Conservation (phyloP, 2,113 vertebrate genomes). For the Polyodon spathula region DNA sequence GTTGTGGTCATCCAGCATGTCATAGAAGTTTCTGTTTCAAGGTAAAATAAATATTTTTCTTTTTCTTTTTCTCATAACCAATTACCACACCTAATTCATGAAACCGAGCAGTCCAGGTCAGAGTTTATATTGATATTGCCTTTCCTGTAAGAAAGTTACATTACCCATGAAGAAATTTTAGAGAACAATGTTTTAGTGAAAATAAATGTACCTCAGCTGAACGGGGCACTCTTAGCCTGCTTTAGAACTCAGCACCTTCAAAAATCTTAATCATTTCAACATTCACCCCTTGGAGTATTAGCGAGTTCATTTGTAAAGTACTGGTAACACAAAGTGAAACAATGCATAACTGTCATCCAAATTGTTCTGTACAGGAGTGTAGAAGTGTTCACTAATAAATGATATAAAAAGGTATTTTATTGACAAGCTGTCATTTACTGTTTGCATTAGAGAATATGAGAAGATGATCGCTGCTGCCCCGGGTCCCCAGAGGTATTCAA, state of each 20-base stretch:
- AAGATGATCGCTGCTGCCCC: constrained; percentile 63
- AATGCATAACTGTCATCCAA: constrained; percentile 57
- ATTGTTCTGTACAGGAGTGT: constrained; percentile 58
- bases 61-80: no score
- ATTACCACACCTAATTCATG: no score
- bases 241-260: constrained; percentile 37
- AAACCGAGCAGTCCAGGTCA: no score
- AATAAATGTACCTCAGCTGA: constrained; percentile 33
- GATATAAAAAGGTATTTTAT: constrained; percentile 79
- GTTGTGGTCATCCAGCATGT: no score
- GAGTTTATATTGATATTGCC: no score
- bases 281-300: constrained; percentile 40
- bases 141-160: no score
- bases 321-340: constrained; percentile 60
- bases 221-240: constrained; percentile 64
- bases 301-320: constrained; percentile 39
- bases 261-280: constrained; percentile 50
- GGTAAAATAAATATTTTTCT: no score
- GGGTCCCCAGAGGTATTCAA: constrained; percentile 48
- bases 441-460: constrained; percentile 90
- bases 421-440: constrained; percentile 81
- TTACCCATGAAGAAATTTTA: no score
- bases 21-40: no score
- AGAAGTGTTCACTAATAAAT: constrained; percentile 66
- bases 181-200: not conserved